Conservation (phyloP, 2,797 vertebrate genomes). For the Lophotriccus pileatus region DNA sequence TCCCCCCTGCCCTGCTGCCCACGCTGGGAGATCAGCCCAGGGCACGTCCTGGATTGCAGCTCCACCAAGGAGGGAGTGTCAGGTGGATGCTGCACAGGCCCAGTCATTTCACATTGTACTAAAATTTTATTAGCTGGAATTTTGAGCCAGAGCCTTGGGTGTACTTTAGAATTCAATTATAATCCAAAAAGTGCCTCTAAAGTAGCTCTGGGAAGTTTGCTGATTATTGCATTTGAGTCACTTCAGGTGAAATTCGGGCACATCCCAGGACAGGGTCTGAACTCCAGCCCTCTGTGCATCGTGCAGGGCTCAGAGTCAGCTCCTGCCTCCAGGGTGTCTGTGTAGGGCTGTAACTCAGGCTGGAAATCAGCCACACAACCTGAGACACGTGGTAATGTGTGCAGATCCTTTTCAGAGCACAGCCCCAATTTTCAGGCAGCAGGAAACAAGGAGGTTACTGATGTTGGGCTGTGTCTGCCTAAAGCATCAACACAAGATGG, state of each 20-base stretch:
- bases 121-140: not conserved
- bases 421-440: not conserved
- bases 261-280: not conserved
- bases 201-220: not conserved
- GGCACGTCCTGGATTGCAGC: not conserved
- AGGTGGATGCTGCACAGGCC: not conserved
- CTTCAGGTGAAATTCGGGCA: not conserved
- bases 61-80: not conserved
- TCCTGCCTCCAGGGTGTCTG: not conserved
- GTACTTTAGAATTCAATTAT: not conserved
- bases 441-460: not conserved
- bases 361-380: not conserved
- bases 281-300: rapidly evolving
- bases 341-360: not conserved
- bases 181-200: not conserved
- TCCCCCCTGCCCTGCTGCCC: not conserved
- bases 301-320: not conserved
- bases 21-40: not conserved
- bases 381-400: not conserved
- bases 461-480: not conserved
- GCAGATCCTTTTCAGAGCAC: not conserved
- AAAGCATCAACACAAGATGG: not conserved
- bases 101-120: not conserved
- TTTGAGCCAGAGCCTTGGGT: not conserved
- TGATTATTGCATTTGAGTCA: not conserved